A percentile compares a stretch with the other conserved stretches of the same genome.
Evolutionary conservation across 2,888 invertebrate species (phyloP).

Genomic region (Patella pellucida): DNA sequence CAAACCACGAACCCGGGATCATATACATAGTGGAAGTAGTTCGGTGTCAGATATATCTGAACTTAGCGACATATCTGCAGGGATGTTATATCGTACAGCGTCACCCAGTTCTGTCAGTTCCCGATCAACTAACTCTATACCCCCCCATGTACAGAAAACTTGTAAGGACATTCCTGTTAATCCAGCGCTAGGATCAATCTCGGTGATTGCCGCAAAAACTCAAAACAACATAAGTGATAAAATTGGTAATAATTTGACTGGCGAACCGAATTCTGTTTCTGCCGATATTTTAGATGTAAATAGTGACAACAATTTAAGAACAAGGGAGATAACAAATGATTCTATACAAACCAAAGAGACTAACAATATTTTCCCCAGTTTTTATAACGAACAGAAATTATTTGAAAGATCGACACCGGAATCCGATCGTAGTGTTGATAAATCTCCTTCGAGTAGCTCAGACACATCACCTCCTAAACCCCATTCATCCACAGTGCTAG

Average conservation of each 20-base stretch:
- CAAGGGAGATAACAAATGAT: too few species aligned
- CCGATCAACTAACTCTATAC: neutral
- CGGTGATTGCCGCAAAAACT: too few species aligned
- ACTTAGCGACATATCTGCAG: slow-evolving; percentile 29
- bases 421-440: neutral
- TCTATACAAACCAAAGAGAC: neutral
- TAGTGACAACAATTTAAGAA: too few species aligned
- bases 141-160: neutral
- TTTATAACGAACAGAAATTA: neutral
- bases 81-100: slow-evolving; percentile 13
- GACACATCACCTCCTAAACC: neutral
- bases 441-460: neutral
- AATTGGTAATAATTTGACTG: neutral
- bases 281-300: too few species aligned
- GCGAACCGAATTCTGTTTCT: neutral
- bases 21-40: slow-evolving; percentile 45
- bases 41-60: slow-evolving; percentile 52
- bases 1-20: slow-evolving; percentile 5
- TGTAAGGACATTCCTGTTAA: neutral
- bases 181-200: too few species aligned
- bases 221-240: neutral
- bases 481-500: neutral
- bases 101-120: slow-evolving; percentile 22
- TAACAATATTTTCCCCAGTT: neutral
- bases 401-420: neutral